Conservation (phyloP, 1,140 invertebrate genomes). For the Drosophila dunni region DNA sequence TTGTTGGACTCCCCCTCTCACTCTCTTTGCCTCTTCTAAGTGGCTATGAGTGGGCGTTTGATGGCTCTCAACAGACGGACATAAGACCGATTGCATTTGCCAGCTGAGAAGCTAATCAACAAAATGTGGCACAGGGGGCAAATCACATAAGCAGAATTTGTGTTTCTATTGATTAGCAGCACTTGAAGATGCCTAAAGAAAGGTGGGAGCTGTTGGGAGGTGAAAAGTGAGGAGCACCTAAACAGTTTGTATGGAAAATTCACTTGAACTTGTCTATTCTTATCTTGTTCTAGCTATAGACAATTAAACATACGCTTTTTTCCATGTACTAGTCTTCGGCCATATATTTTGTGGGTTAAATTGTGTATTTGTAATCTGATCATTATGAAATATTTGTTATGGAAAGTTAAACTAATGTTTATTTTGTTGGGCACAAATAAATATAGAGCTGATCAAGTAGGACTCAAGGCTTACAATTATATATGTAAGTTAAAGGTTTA, state of each 20-base stretch:
- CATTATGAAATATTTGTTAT: neutral
- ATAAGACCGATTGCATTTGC: constrained; percentile 34
- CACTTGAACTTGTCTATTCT: neutral
- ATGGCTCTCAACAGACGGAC: constrained; percentile 8
- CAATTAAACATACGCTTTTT: neutral
- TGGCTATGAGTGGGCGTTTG: constrained; percentile 12
- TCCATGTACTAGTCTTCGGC: neutral
- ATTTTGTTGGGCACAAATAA: too few relatives aligned
- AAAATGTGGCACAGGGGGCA: constrained; percentile 63
- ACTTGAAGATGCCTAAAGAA: neutral
- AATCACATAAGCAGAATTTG: neutral
- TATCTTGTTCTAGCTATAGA: neutral
- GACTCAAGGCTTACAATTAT: too few relatives aligned
- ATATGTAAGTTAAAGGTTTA: neutral
- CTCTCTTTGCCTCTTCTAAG: constrained; percentile 12
- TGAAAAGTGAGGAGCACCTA: too few relatives aligned
- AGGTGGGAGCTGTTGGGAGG: too few relatives aligned
- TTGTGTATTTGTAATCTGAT: neutral
- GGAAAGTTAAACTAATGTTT: neutral
- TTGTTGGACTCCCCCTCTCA: constrained; percentile 46
- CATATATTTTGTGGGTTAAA: neutral
- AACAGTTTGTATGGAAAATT: neutral
- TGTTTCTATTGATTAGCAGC: constrained; percentile 34
- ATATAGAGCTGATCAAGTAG: too few relatives aligned
- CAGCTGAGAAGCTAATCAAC: constrained; percentile 78